phyloP scores from a whole-genome alignment of 2,888 invertebrate species.

The Stegophylla sp. region DNA sequence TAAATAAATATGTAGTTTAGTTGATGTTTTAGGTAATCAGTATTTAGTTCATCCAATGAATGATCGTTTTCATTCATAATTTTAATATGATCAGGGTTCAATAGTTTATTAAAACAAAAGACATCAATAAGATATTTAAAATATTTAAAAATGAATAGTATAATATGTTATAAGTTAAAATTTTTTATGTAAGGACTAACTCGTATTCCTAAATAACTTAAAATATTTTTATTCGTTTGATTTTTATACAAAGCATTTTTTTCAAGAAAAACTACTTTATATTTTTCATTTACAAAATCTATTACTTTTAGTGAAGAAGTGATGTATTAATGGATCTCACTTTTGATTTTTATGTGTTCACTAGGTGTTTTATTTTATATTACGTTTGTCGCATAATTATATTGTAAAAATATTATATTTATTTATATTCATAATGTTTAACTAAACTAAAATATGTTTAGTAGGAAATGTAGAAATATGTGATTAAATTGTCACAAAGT shows the following conservation, averaged over 20 bases:
- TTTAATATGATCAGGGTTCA: not conserved
- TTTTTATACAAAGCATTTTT: conserved; percentile 57
- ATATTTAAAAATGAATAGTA: not conserved
- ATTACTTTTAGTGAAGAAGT: conserved; percentile 51
- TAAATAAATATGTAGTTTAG: not conserved
- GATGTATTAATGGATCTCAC: conserved; percentile 56
- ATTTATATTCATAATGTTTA: conserved; percentile 20
- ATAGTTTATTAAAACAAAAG: conserved; percentile 50
- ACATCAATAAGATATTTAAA: conserved; percentile 33
- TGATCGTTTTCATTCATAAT: conserved; percentile 39
- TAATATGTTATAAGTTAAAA: conserved; percentile 26
- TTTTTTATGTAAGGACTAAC: conserved; percentile 50
- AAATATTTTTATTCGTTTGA: conserved; percentile 55
- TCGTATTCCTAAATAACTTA: conserved; percentile 50
- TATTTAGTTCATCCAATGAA: conserved; percentile 3
- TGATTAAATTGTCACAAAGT: conserved; percentile 20
- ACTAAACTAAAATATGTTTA: conserved; percentile 23
- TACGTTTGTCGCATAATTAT: conserved; percentile 42
- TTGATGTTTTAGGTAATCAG: conserved; percentile 14
- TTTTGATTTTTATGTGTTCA: conserved; percentile 56
- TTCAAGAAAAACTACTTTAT: conserved; percentile 52
- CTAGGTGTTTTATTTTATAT: conserved; percentile 56
- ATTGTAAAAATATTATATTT: conserved; percentile 37
- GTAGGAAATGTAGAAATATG: not conserved
- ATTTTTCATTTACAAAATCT: conserved; percentile 53